Evolutionary conservation across 2,888 invertebrate genomes (phyloP).

Genomic region (Mycalesis mineus): DNA sequence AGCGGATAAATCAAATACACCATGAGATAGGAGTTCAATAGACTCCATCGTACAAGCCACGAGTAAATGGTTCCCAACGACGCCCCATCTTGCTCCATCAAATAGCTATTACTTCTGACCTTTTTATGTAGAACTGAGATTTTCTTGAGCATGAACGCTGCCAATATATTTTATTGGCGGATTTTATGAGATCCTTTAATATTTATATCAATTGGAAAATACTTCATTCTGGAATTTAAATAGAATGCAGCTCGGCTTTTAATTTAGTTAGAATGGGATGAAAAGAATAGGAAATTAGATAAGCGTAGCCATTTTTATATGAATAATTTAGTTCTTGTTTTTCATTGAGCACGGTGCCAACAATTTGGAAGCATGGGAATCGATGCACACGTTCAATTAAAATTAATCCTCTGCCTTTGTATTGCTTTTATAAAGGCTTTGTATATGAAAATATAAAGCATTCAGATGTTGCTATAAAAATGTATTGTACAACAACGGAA

Average conservation of each 20-base stretch:
- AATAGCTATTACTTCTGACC: neutral
- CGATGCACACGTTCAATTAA: slow-evolving; percentile 57
- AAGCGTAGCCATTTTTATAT: neutral
- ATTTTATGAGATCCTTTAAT: neutral
- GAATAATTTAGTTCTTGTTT: neutral
- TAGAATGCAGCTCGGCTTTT: neutral
- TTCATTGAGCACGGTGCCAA: slow-evolving; percentile 18
- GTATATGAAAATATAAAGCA: neutral
- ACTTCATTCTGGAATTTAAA: neutral
- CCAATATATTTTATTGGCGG: slow-evolving; percentile 3
- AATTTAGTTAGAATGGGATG: neutral
- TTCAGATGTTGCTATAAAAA: slow-evolving; percentile 45
- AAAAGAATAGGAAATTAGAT: neutral
- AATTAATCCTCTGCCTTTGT: slow-evolving; percentile 44
- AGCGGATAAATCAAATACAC: slow-evolving; percentile 68
- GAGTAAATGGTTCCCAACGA: neutral
- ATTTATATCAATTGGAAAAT: neutral
- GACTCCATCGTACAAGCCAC: slow-evolving; percentile 44
- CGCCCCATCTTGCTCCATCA: slow-evolving; percentile 8
- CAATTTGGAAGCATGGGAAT: slow-evolving; percentile 40
- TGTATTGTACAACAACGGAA: neutral
- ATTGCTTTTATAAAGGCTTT: slow-evolving; percentile 25
- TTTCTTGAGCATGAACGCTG: slow-evolving; percentile 2
- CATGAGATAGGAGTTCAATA: slow-evolving; percentile 60
- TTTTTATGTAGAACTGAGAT: slow-evolving; percentile 2